Evolutionary conservation across 2,797 vertebrate species (phyloP).

Genomic region (Anguilla marmorata): DNA sequence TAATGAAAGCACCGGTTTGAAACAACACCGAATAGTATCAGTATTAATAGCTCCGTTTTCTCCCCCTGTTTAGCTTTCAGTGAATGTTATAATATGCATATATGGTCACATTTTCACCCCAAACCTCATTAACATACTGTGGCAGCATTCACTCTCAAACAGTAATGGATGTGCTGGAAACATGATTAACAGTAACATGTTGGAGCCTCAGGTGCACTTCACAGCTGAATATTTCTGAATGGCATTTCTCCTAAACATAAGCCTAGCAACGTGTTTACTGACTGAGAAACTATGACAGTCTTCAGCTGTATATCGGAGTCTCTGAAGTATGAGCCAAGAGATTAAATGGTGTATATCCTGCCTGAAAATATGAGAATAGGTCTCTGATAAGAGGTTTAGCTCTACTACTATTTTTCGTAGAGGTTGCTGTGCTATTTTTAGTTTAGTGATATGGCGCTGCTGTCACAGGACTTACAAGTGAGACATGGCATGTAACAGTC

Average conservation of each 20-base stretch:
- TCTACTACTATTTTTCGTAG: background rate
- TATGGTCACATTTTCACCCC: background rate
- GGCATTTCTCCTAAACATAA: constrained; percentile 49
- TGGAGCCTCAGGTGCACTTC: constrained; percentile 55
- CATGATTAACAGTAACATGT: background rate
- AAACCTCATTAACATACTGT: background rate
- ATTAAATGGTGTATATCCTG: background rate
- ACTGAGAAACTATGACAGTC: background rate
- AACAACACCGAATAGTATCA: background rate
- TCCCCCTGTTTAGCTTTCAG: background rate
- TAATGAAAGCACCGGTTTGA: background rate
- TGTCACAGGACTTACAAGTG: constrained; percentile 48
- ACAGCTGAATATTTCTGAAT: constrained; percentile 42
- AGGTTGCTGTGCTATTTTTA: constrained; percentile 52
- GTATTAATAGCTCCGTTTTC: background rate
- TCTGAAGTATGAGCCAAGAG: constrained; percentile 12
- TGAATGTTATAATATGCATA: background rate
- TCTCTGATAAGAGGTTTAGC: background rate
- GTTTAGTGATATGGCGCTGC: constrained; percentile 60
- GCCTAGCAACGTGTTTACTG: background rate
- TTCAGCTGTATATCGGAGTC: background rate
- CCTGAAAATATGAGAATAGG: background rate
- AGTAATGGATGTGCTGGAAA: constrained; percentile 38
- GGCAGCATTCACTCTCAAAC: constrained; percentile 56
- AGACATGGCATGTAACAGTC: constrained; percentile 60